These are phyloP conservation scores for Apis dorsata DNA, from an alignment of 1,140 invertebrate genomes.

Conservation along the genomic window DNA sequence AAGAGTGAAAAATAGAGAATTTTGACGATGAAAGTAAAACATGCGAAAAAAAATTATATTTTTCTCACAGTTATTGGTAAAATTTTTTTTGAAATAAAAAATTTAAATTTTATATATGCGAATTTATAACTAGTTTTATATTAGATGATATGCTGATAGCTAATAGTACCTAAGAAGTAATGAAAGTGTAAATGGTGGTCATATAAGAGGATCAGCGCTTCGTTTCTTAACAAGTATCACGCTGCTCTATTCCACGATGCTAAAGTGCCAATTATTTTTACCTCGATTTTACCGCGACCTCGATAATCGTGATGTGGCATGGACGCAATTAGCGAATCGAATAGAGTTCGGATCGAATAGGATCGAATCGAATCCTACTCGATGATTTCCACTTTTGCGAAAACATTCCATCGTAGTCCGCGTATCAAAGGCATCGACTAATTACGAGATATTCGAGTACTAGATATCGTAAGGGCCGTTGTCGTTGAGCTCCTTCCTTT, in stretches of 20 bases:
- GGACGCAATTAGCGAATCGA: constrained; percentile 17
- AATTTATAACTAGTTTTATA: too few species aligned
- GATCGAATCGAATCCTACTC: neutral
- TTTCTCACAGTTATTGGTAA: too few species aligned
- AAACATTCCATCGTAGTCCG: neutral
- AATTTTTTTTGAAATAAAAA: too few species aligned
- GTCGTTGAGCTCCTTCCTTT: neutral
- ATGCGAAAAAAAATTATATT: too few species aligned
- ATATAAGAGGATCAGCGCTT: too few species aligned
- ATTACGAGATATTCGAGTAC: constrained; percentile 30
- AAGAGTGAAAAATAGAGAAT: too few species aligned
- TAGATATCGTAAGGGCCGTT: neutral
- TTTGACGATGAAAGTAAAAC: too few species aligned
- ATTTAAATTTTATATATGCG: too few species aligned
- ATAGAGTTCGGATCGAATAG: neutral
- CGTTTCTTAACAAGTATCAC: neutral
- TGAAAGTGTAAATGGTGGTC: too few species aligned
- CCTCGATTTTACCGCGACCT: neutral
- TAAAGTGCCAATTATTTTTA: neutral
- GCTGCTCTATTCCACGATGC: neutral
- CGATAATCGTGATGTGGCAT: neutral
- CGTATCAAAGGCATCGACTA: constrained; percentile 6
- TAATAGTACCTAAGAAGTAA: too few species aligned
- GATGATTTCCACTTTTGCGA: constrained; percentile 11
- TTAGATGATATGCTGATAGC: too few species aligned